These are phyloP conservation scores for Anhinga rufa DNA, from an alignment of 2,113 vertebrate species.

Conservation along the genomic window DNA sequence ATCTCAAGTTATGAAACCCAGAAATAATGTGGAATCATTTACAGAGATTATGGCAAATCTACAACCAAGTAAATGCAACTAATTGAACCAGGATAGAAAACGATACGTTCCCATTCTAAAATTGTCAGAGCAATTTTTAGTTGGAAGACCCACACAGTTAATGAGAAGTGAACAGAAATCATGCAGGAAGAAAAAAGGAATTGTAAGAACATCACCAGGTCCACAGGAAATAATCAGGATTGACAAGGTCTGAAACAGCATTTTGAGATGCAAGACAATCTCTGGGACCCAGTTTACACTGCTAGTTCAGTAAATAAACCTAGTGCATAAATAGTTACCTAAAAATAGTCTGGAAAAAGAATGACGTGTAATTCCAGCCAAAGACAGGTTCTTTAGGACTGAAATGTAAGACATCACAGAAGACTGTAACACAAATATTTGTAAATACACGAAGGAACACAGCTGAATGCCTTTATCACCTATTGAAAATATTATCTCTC, in stretches of 20 bases:
- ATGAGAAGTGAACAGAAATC: background rate
- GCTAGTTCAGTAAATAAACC: background rate
- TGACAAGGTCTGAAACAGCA: background rate
- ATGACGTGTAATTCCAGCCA: background rate
- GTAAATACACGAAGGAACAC: background rate
- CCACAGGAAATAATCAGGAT: background rate
- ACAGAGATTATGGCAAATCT: background rate
- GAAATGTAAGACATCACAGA: background rate
- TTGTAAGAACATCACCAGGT: background rate
- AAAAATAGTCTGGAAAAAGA: background rate
- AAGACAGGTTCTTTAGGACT: background rate
- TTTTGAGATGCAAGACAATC: background rate
- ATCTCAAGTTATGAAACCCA: background rate
- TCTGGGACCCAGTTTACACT: background rate
- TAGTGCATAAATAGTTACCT: background rate
- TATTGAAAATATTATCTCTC: background rate
- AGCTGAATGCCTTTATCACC: background rate
- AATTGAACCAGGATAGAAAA: background rate
- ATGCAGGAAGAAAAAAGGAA: background rate
- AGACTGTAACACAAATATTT: background rate
- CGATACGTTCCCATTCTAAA: accelerated
- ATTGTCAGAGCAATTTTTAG: background rate
- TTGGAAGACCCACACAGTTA: background rate
- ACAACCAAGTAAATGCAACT: background rate
- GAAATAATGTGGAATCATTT: accelerated